A percentile compares a stretch with the other conserved stretches of the same genome.
Conservation (phyloP, 2,888 invertebrate genomes). For the Cantharis lateralis region DNA sequence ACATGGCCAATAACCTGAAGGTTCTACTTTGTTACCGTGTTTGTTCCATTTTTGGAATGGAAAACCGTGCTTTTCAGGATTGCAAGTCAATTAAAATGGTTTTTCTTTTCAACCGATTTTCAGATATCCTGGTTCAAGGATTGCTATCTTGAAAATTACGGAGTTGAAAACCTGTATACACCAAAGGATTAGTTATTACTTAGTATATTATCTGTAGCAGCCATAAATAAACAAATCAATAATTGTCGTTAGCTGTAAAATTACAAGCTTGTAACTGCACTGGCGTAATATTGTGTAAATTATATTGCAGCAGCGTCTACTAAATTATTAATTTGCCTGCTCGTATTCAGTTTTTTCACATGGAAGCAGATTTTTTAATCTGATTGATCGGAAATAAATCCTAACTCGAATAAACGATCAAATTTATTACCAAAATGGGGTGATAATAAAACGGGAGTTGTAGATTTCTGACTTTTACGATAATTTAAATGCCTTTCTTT, state of each 20-base stretch:
- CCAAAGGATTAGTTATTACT: neutral
- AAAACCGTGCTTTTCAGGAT: too few species aligned
- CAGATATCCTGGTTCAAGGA: neutral
- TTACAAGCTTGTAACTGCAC: neutral
- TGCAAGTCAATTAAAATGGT: neutral
- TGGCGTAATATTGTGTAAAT: neutral
- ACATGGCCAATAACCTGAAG: too few species aligned
- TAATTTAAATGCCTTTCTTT: neutral
- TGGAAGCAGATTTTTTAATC: neutral
- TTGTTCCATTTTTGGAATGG: too few species aligned
- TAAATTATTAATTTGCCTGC: neutral
- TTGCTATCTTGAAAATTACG: neutral
- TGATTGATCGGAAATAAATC: slow-evolving; percentile 21
- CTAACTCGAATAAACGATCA: slow-evolving; percentile 9
- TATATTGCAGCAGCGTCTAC: neutral
- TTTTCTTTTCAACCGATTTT: neutral
- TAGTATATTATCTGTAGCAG: neutral
- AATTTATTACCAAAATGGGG: slow-evolving; percentile 18
- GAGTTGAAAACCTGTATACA: neutral
- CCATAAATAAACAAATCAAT: neutral
- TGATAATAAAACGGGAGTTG: slow-evolving; percentile 11
- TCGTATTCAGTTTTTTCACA: too few species aligned
- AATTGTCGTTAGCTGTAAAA: neutral
- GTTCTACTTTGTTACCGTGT: too few species aligned
- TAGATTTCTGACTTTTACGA: slow-evolving; percentile 6